Percentiles rank a stretch among this genome's conserved stretches.
Evolutionary conservation across 2,888 invertebrate genomes (phyloP).

Genomic region (Eupithecia subfuscata): DNA sequence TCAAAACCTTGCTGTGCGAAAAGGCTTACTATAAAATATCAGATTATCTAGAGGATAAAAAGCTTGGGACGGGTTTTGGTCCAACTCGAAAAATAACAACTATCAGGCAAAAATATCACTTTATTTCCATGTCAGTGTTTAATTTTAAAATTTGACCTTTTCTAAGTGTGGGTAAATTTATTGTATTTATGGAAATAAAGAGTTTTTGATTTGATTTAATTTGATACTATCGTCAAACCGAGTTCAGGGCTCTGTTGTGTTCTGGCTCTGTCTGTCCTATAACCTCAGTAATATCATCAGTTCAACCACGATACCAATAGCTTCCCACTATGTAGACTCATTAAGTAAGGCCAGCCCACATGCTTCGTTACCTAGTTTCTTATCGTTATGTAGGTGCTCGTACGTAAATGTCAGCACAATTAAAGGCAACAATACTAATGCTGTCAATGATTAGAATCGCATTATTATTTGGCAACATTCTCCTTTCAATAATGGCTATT

Average conservation of each 20-base stretch:
- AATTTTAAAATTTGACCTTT: too few relatives aligned
- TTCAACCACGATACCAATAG: not conserved
- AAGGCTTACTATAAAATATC: too few relatives aligned
- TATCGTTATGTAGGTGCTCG: constrained; percentile 7
- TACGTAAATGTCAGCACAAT: constrained; percentile 37
- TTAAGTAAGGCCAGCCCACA: constrained; percentile 7
- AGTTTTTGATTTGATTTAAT: too few relatives aligned
- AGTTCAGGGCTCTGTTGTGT: not conserved
- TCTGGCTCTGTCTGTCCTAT: too few relatives aligned
- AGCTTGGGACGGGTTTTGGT: too few relatives aligned
- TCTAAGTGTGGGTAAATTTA: too few relatives aligned
- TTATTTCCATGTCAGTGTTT: too few relatives aligned
- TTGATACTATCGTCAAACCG: not conserved
- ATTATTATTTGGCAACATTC: constrained; percentile 39
- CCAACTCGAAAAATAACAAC: too few relatives aligned
- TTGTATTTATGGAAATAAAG: too few relatives aligned
- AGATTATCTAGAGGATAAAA: too few relatives aligned
- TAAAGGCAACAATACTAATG: constrained; percentile 37
- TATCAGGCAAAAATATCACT: too few relatives aligned
- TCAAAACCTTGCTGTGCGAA: too few relatives aligned
- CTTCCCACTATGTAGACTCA: constrained; percentile 4
- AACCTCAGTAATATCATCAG: not conserved
- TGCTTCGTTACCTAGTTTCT: constrained; percentile 15
- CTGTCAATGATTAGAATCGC: constrained; percentile 37
- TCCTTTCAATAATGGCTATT: constrained; percentile 36